A percentile compares a stretch with the other conserved stretches of the same genome.
phyloP scores from a whole-genome alignment of 2,113 vertebrate genomes.

The Erythrolamprus reginae region DNA sequence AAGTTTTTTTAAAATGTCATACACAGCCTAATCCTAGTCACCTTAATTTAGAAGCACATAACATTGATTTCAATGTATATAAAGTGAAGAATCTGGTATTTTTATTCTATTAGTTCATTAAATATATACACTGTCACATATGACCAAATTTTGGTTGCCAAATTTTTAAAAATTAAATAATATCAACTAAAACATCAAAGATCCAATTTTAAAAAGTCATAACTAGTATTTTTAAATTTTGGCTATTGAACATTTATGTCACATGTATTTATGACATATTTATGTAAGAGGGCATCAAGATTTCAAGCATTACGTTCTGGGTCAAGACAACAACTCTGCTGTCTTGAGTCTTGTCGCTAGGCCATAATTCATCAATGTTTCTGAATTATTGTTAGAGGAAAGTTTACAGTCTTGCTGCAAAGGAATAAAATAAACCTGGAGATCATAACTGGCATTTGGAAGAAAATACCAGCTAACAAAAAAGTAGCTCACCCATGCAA shows the following conservation, averaged over 20 bases:
- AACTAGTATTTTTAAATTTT: neutral
- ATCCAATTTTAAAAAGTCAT: neutral
- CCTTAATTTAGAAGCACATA: neutral
- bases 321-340: neutral
- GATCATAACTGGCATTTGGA: neutral
- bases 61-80: neutral
- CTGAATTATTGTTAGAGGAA: neutral
- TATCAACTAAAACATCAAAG: neutral
- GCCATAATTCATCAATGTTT: neutral
- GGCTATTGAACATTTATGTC: neutral
- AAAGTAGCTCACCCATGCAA: neutral
- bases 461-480: neutral
- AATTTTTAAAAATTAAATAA: neutral
- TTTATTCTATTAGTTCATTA: neutral
- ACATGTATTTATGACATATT: neutral
- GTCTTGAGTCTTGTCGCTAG: neutral
- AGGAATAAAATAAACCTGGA: neutral
- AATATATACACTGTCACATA: neutral
- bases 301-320: neutral
- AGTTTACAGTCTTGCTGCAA: neutral
- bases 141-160: neutral
- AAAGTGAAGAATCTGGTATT: neutral
- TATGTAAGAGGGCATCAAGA: neutral
- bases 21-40: neutral
- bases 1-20: neutral